Base-by-base conservation (phyloP, 2,797 vertebrate species). In the Sebastolobus alascanus region DNA sequence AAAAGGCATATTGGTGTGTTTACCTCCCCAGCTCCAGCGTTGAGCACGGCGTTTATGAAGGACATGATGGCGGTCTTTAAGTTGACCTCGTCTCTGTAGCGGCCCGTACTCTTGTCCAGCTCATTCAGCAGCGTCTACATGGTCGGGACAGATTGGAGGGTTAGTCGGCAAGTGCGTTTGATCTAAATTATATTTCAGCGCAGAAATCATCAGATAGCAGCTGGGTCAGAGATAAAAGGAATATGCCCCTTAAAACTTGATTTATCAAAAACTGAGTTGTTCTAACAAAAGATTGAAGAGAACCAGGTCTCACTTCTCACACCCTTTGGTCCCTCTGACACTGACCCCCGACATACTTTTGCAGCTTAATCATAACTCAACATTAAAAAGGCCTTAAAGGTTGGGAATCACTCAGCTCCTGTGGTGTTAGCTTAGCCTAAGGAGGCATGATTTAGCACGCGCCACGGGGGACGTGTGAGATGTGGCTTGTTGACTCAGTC, bases 21-120 rank as follows among this genome's bases (percentile, higher is more conserved):
- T 79, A 99, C 98, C 97, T 99, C 98, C 68, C 98, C 98, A 5
- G 97, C 97, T 43, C 98, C 98, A 29, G 98, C 98, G 6, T 98
- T 99, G 78, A 99, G 96, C 84, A 99, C 96, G 2, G 98, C 98
- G 0, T 99, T 99, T 92, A 99, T 99, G 92, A 99, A 99, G 83
- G 98, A 99, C 98, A 99, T 99, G 89, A 99, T 99, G 90, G 98
- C 98, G 1, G 98, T 99, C 95, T 99, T 99, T 84, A 99, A 93
- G 90, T 97, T 99, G 83, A 99, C 98, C 93, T 99, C 98, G 27
- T 99, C 98, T 80, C 97, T 94, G 89, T 99, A 99, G 79, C 96
- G 96, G 5, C 98, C 98, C 73, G 97, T 95, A 74, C 97, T 99
- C 84, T 95, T 94, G 92, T 99, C 98, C 68, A 99, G 92, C 90